A percentile compares a stretch with the other conserved stretches of the same genome.
phyloP scores from a whole-genome alignment of 2,113 vertebrate species.

The Galeopterus variegatus region DNA sequence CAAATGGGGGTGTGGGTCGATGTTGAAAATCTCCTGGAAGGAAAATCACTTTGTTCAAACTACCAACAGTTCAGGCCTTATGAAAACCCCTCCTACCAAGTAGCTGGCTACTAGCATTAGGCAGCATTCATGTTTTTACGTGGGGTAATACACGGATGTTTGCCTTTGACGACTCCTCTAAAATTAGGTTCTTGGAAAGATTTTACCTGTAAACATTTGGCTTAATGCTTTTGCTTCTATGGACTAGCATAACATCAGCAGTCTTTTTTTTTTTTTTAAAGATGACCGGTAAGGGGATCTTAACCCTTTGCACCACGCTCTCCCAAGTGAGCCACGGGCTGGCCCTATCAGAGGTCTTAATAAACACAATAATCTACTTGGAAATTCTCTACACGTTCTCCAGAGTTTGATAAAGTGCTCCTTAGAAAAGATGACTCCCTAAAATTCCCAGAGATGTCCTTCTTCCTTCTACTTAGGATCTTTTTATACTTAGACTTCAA shows the following conservation, averaged over 20 bases:
- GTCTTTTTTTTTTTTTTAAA: neutral
- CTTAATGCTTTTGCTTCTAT: neutral
- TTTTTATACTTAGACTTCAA: neutral
- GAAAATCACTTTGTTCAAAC: slow-evolving; percentile 20
- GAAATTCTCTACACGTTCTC: neutral
- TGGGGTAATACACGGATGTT: neutral
- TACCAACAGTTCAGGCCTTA: neutral
- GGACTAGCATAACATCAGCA: neutral
- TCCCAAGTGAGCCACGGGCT: too few relatives aligned
- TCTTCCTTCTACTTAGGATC: neutral
- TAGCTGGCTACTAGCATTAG: neutral
- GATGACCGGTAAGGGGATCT: too few relatives aligned
- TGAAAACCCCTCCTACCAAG: neutral
- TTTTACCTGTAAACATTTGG: slow-evolving; percentile 15
- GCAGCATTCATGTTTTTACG: neutral
- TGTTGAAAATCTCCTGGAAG: neutral
- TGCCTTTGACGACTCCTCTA: neutral
- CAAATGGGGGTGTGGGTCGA: neutral
- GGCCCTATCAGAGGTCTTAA: neutral
- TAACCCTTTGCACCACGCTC: too few relatives aligned
- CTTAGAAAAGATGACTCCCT: neutral
- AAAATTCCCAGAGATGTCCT: neutral
- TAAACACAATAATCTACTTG: neutral
- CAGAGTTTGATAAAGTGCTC: neutral
- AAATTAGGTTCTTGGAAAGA: slow-evolving; percentile 48